Evolutionary conservation across 1,140 invertebrate species (phyloP).

Genomic region (Andricus grossulariae): DNA sequence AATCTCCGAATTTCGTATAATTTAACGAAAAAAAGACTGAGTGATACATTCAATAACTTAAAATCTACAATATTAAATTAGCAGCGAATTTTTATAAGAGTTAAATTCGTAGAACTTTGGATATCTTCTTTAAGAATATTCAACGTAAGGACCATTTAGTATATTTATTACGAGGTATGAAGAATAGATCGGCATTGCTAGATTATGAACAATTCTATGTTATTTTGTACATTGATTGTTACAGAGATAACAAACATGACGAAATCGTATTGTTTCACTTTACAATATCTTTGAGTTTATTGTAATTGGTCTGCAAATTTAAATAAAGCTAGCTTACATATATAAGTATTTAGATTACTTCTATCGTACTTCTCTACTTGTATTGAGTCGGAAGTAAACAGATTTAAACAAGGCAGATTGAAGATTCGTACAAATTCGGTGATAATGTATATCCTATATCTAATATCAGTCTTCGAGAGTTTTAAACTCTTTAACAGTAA

Average conservation of each 20-base stretch:
- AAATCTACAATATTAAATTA: background rate
- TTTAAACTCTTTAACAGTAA: too few relatives aligned
- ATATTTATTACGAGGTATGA: background rate
- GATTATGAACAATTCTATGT: background rate
- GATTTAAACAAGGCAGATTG: too few relatives aligned
- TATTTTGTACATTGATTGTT: conserved; percentile 11
- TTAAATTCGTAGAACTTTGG: background rate
- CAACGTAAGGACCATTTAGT: background rate
- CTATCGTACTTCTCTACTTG: too few relatives aligned
- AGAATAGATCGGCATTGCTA: background rate
- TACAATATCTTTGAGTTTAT: conserved; percentile 7
- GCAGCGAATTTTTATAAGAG: background rate
- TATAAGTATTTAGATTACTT: background rate
- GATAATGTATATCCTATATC: too few relatives aligned
- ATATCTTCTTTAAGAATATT: background rate
- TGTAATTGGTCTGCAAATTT: conserved; percentile 9
- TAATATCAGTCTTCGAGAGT: too few relatives aligned
- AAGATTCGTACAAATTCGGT: too few relatives aligned
- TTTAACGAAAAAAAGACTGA: background rate
- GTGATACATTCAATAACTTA: background rate
- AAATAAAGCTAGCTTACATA: conserved; percentile 8
- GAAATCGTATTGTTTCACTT: background rate
- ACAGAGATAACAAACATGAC: background rate
- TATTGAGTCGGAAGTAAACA: too few relatives aligned
- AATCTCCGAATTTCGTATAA: background rate